Evolutionary conservation across 2,113 vertebrate genomes (phyloP), one percentile per base, ranked within the genome.

Genomic region (Pavo muticus): DNA sequence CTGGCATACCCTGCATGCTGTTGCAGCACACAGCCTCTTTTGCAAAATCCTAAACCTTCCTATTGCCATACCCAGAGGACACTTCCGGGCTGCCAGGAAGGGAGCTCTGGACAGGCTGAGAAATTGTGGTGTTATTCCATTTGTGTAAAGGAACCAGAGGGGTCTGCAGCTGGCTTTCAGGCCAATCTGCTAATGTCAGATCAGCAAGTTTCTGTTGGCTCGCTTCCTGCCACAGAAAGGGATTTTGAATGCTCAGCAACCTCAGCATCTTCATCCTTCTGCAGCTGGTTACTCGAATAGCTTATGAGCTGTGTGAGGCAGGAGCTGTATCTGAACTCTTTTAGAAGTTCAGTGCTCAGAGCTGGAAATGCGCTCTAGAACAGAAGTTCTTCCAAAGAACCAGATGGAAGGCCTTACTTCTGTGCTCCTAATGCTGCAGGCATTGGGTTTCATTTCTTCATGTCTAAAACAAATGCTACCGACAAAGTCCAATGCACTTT

Each of bases 401-500:
- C 42, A 32, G 9, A 5, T 4, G 16, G 35, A 40, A 73, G 5
- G 27, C 14, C n/a, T 83, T 39, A 5, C 25, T 52, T 80, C 12
- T 25, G 25, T 11, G 24, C 5, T 48, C 9, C 7, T 73, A 24
- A 4, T 82, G 32, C 48, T 73, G n/a, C 54, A 73, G 59, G 44
- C 8, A 10, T 59, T 14, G 11, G 6, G 9, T 1, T n/a, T n/a
- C 8, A 39, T 9, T 74, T 87, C 74, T 68, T 54, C 19, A 5
- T 20, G 35, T 40, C 44, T 75, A 29, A 61, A 88, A 35, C 32
- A 18, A 48, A 56, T 69, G 30, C 35, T 84, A 29, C 37, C 52
- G 57, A 56, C 65, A 85, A 84, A 91, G 30, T 81, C 65, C 90
- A 70, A 18, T 9, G 65, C 72, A 48, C 15, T 71, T 92, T 57